Conservation (phyloP, 2,113 vertebrate genomes). For the Melanerpes aurifrons region DNA sequence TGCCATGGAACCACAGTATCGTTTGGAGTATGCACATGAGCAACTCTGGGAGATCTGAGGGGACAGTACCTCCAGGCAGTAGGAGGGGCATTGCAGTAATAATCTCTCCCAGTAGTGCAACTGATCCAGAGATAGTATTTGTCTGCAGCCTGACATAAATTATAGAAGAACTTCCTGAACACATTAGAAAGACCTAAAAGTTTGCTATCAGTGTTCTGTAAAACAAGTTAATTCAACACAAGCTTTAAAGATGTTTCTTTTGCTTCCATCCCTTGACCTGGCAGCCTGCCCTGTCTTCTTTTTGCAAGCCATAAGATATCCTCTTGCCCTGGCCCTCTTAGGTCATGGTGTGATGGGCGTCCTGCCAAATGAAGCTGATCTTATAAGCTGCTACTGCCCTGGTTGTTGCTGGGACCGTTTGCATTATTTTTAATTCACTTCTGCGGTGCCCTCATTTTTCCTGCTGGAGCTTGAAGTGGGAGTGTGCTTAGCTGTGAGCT, state of each 20-base stretch:
- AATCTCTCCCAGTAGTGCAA: not conserved
- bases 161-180: not conserved
- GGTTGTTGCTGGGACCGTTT: constrained; percentile 32
- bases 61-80: not conserved
- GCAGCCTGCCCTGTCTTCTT: not conserved
- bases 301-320: not conserved
- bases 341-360: constrained; percentile 24
- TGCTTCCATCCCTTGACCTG: not conserved
- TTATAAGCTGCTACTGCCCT: constrained; percentile 64
- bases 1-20: not conserved
- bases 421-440: constrained; percentile 54
- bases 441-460: constrained; percentile 45
- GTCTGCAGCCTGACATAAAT: not conserved
- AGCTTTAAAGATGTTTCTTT: not conserved
- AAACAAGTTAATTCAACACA: constrained; percentile 18
- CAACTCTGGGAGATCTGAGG: constrained; percentile 31
- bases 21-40: not conserved
- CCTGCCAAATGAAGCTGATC: constrained; percentile 58
- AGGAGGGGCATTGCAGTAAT: not conserved
- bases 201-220: not conserved
- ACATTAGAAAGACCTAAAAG: not conserved
- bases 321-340: not conserved
- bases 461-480: not conserved
- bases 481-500: constrained; percentile 34
- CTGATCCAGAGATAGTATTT: not conserved